Evolutionary conservation across 2,888 invertebrate genomes (phyloP).

Genomic region (Dicranocentrus wangi): DNA sequence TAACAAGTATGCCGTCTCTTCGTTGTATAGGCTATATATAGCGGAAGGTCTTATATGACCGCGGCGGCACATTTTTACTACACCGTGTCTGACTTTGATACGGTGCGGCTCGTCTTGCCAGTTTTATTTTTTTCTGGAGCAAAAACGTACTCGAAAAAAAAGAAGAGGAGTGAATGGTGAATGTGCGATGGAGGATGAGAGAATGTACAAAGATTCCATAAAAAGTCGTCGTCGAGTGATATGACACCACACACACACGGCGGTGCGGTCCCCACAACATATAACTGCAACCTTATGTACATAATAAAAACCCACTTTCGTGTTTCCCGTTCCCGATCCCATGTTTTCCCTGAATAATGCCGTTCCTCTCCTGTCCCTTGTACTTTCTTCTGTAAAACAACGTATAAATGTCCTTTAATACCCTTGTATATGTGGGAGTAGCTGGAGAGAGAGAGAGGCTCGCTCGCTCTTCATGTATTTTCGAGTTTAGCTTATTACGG

Average conservation of each 20-base stretch:
- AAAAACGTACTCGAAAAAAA: no score
- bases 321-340: constrained; percentile 34
- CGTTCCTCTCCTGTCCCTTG: constrained; percentile 18
- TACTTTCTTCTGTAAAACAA: constrained; percentile 35
- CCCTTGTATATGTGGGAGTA: no score
- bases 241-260: constrained; percentile 18
- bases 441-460: no score
- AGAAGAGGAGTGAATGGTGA: no score
- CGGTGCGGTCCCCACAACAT: background rate
- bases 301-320: constrained; percentile 7
- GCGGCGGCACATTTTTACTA: no score
- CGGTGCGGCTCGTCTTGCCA: no score
- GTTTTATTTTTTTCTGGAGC: no score
- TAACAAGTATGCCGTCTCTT: background rate
- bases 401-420: constrained; percentile 4
- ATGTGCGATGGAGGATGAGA: constrained; percentile 2
- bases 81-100: background rate
- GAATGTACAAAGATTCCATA: constrained; percentile 30
- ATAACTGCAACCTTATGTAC: constrained; percentile 9
- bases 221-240: constrained; percentile 21
- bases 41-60: no score
- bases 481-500: no score
- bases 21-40: no score
- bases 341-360: constrained; percentile 45
- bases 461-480: no score